Evolutionary conservation across 2,888 invertebrate species (phyloP).

Genomic region (Lydus trimaculatus): DNA sequence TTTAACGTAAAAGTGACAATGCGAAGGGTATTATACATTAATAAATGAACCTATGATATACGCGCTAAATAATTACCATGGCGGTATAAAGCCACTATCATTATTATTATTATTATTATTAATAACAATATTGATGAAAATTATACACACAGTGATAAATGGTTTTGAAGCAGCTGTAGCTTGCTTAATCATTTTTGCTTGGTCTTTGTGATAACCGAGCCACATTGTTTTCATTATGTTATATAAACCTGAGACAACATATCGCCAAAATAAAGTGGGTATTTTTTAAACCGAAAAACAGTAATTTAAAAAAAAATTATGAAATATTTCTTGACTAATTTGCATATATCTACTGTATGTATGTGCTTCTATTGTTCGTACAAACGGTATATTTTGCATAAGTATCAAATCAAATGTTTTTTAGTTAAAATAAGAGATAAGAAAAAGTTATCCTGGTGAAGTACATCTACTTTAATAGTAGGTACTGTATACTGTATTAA

Average conservation of each 20-base stretch:
- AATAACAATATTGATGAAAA: background rate
- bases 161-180: slow-evolving; percentile 23
- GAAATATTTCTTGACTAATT: slow-evolving; percentile 26
- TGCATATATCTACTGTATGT: too few species aligned
- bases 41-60: background rate
- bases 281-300: too few species aligned
- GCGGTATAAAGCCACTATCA: background rate
- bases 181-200: slow-evolving; percentile 27
- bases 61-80: too few species aligned
- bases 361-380: slow-evolving; percentile 19
- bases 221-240: slow-evolving; percentile 31
- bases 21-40: too few species aligned
- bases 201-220: slow-evolving; percentile 28
- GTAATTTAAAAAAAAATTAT: slow-evolving; percentile 19
- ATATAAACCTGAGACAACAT: slow-evolving; percentile 26
- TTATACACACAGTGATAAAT: slow-evolving; percentile 22
- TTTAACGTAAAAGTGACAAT: too few species aligned
- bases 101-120: too few species aligned
- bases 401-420: slow-evolving; percentile 15
- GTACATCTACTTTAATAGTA: background rate
- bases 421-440: background rate
- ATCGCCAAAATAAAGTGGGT: slow-evolving; percentile 17
- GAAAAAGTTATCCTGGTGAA: too few species aligned
- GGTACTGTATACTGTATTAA: slow-evolving; percentile 12
- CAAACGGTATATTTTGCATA: slow-evolving; percentile 17